Evolutionary conservation across 2,888 invertebrate species (phyloP), one percentile per base, ranked within the genome.

Genomic region (Microplitis deprimator): DNA sequence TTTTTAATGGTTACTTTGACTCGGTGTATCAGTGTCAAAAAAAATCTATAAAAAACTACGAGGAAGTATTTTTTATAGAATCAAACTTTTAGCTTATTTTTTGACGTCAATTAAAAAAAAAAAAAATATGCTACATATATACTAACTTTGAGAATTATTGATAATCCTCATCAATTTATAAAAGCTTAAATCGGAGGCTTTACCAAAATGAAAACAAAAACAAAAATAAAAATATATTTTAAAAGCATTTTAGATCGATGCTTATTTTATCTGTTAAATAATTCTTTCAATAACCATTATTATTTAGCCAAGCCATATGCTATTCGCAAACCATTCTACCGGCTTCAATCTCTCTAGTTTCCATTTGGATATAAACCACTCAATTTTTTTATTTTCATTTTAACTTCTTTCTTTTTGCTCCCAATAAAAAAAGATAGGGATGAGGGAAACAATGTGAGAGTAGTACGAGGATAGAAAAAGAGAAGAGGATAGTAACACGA

Each of bases 331-430:
- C 20, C 13, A 71, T 71, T 71, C 60, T 38, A 50, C 38, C n/a
- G n/a, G 13, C 79, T 81, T 81, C 82, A 79, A 81, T 81, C 82
- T 81, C 68, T 69, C 38, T 16, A 17, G 71, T 38, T 13, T 62
- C 38, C 16, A 59, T 10, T 71, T 39, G 40, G 17, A 71, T 62
- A 71, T 71, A 60, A 71, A 60, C 61, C 70, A 38, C 68, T 39
- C 68, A 39, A 68, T 68, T 20, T 65, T 75, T 77, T 72, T 71
- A 41, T 75, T 65, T 20, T 29, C 29, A 29, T 29, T 29, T 29
- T 29, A 29, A 3, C 29, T 29, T 29, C 0, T 29, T 4, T 29
- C 4, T 65, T 16, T 38, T 39, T n/a, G 6, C 13, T 50, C 20
- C 29, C 29, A 64, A 73, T 68, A 70, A 76, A 75, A 75, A 75